Percentiles rank a stretch among this genome's conserved stretches.
phyloP scores from a whole-genome alignment of 2,888 invertebrate genomes.

The Spicauda simplicius region DNA sequence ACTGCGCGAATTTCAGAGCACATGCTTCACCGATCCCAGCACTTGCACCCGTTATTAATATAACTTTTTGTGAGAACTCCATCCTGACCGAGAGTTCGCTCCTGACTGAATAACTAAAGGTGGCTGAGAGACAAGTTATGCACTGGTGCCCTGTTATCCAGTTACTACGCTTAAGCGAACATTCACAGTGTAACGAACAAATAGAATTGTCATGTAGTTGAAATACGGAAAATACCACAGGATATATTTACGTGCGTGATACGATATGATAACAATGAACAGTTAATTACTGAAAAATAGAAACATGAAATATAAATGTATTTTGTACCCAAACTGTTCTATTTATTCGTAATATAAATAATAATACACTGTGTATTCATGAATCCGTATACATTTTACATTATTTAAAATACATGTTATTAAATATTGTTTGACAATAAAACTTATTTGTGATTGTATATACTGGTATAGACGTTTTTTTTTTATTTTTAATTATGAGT shows the following conservation, averaged over 20 bases:
- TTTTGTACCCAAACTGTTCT: too few species aligned
- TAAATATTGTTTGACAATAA: neutral
- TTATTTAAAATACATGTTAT: too few species aligned
- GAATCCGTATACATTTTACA: too few species aligned
- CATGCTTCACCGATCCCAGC: conserved; percentile 71
- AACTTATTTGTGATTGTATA: neutral
- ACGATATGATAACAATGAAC: too few species aligned
- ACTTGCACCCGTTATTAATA: conserved; percentile 71
- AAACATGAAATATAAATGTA: too few species aligned
- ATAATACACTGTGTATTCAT: too few species aligned
- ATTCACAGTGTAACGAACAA: conserved; percentile 5
- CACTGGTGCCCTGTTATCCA: conserved; percentile 27
- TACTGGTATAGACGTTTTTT: neutral
- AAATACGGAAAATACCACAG: neutral
- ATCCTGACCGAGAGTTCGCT: conserved; percentile 54
- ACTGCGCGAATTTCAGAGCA: conserved; percentile 62
- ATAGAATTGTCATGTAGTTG: conserved; percentile 4
- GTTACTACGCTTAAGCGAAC: conserved; percentile 27
- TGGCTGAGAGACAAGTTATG: conserved; percentile 13
- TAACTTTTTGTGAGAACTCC: conserved; percentile 69
- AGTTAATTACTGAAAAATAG: too few species aligned
- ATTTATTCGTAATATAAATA: too few species aligned
- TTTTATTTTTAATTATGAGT: neutral
- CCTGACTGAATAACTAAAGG: conserved; percentile 42
- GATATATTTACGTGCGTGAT: too few species aligned